Evolutionary conservation across 2,888 invertebrate genomes (phyloP), one percentile per base, ranked within the genome.

Genomic region (Drosophila paracracens): DNA sequence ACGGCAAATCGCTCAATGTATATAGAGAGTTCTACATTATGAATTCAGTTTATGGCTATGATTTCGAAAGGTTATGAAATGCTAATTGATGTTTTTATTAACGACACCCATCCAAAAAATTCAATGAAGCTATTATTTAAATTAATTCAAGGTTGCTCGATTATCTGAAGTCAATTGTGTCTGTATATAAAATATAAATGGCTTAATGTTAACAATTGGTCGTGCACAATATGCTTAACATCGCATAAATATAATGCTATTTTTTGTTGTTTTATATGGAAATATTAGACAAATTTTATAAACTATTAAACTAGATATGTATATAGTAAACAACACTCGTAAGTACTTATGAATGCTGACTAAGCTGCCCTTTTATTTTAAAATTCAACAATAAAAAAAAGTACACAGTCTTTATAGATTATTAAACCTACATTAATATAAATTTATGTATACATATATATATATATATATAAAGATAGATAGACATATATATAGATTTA

Each of bases 391-490:
- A 21, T 40, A 43, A 66, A 43, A 29, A 52, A 50, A 27, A 33
- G 36, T 0, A 31, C 31, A 67, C 77, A 63, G 73, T 76, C 79
- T 70, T 81, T 71, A 69, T 43, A 50, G 59, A 62, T 76, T 67
- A 64, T 51, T 63, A 66, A 70, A 76, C 75, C 35, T 70, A 53
- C 46, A 58, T 53, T 65, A 57, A 35, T 52, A 54, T n/a, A 25
- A 46, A 65, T n/a, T 18, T 33, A 52, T 4, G 33, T n/a, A 33
- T n/a, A 43, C 13, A 36, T 35, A 54, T 48, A 27, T 40, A 4
- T 43, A 21, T 59, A 16, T 7, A 29, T 27, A 36, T 21, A n/a
- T 35, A 40, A 33, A 36, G 48, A 25, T 33, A 13, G 50, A 25
- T 61, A 21, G 10, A 31, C 10, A n/a, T 0, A n/a, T 40, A 31